A percentile compares a stretch with the other conserved stretches of the same genome.
Evolutionary conservation across 2,797 vertebrate species (phyloP).

Genomic region (Sebastes aleutianus): DNA sequence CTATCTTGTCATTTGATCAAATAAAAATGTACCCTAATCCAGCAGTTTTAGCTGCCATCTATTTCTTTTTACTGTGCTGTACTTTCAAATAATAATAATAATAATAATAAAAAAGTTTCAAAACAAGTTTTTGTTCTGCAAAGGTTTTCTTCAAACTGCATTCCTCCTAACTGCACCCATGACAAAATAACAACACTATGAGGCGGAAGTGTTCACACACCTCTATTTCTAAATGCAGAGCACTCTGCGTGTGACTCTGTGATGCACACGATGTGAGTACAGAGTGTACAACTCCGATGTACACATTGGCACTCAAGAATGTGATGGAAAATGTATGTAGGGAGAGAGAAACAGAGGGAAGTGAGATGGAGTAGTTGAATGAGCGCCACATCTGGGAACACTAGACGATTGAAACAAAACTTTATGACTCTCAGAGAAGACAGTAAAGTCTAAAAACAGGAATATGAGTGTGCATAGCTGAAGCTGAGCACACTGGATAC

Average conservation of each 20-base stretch:
- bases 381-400: constrained; percentile 15
- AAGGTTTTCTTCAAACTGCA: neutral
- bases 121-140: neutral
- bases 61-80: neutral
- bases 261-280: neutral
- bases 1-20: neutral
- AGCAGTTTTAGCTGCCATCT: neutral
- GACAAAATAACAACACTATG: neutral
- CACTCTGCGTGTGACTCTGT: neutral
- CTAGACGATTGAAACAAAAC: neutral
- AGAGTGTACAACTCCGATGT: neutral
- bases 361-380: neutral
- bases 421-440: neutral
- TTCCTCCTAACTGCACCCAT: neutral
- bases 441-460: neutral
- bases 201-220: no score
- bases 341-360: neutral
- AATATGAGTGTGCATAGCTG: neutral
- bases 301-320: neutral
- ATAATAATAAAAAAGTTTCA: neutral
- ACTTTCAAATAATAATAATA: neutral
- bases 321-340: neutral
- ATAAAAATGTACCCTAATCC: neutral
- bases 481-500: neutral
- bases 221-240: no score